A percentile compares a stretch with the other conserved stretches of the same genome.
These are phyloP conservation scores for Cheilosia soror DNA, from an alignment of 2,888 invertebrate genomes.

Conservation along the genomic window DNA sequence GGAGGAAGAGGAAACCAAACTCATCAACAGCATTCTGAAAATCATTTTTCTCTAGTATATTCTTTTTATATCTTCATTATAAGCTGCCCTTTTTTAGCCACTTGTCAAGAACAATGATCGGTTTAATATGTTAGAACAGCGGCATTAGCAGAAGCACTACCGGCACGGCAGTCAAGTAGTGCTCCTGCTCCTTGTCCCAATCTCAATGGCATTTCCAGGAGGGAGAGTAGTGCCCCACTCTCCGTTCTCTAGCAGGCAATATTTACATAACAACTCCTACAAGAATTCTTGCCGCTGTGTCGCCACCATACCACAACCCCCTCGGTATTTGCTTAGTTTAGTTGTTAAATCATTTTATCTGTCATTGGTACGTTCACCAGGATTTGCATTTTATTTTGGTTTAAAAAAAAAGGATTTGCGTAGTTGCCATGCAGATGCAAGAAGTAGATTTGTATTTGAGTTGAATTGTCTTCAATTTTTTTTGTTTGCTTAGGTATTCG, in stretches of 20 bases:
- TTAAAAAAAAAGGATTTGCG: constrained; percentile 50
- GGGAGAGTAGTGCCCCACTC: constrained; percentile 39
- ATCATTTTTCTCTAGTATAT: constrained; percentile 34
- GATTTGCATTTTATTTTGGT: constrained; percentile 73
- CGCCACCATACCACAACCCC: not conserved
- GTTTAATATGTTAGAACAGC: constrained; percentile 81
- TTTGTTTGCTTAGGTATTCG: constrained; percentile 12
- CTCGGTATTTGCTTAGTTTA: constrained; percentile 48
- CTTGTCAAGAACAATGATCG: constrained; percentile 82
- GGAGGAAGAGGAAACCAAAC: constrained; percentile 7
- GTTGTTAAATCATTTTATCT: constrained; percentile 81
- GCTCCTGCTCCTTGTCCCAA: constrained; percentile 46
- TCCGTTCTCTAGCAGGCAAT: constrained; percentile 49
- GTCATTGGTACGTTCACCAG: constrained; percentile 77
- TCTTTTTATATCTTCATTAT: constrained; percentile 61
- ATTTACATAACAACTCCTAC: constrained; percentile 71
- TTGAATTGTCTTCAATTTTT: constrained; percentile 4
- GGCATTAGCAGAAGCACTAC: constrained; percentile 8
- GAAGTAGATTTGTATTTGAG: constrained; percentile 32
- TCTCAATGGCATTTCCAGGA: constrained; percentile 59
- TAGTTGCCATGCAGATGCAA: constrained; percentile 47
- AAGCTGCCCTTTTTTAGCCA: constrained; percentile 75
- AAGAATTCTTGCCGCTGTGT: constrained; percentile 33
- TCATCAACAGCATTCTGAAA: constrained; percentile 49
- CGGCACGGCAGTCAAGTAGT: constrained; percentile 8